Evolutionary conservation across 2,113 vertebrate species (phyloP).

Genomic region (Colaptes auratus): DNA sequence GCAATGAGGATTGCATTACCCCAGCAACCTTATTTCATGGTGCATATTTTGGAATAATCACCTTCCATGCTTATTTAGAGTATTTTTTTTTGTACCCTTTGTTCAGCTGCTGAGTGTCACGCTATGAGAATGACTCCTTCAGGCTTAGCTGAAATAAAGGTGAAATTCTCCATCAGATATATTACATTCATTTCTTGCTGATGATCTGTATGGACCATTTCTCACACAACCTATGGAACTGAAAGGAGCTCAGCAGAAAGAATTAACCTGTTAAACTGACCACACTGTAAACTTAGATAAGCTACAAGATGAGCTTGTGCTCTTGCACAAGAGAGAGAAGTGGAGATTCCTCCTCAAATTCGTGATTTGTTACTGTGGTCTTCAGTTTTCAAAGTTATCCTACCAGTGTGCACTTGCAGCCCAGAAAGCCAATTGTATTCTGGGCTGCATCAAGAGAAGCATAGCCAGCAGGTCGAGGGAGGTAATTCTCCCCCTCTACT

Average conservation of each 20-base stretch:
- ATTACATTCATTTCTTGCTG: not conserved
- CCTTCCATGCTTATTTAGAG: not conserved
- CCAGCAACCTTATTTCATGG: not conserved
- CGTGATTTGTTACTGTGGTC: not conserved
- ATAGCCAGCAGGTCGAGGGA: no score
- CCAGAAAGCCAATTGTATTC: no score
- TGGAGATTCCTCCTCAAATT: not conserved
- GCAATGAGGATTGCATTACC: not conserved
- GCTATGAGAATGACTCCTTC: not conserved
- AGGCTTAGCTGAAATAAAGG: not conserved
- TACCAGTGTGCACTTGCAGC: no score
- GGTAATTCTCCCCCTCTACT: no score
- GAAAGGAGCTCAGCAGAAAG: not conserved
- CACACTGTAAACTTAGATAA: not conserved
- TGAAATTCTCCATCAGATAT: not conserved
- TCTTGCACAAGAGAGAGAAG: not conserved
- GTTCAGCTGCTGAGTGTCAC: not conserved
- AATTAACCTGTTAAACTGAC: not conserved
- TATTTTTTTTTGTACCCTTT: not conserved
- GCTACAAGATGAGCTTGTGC: not conserved
- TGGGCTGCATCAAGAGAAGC: no score
- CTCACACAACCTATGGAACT: not conserved
- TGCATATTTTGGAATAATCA: not conserved
- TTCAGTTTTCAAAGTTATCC: not conserved
- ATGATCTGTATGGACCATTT: not conserved